Evolutionary conservation across 2,888 invertebrate genomes (phyloP).

Genomic region (Rotaria socialis): DNA sequence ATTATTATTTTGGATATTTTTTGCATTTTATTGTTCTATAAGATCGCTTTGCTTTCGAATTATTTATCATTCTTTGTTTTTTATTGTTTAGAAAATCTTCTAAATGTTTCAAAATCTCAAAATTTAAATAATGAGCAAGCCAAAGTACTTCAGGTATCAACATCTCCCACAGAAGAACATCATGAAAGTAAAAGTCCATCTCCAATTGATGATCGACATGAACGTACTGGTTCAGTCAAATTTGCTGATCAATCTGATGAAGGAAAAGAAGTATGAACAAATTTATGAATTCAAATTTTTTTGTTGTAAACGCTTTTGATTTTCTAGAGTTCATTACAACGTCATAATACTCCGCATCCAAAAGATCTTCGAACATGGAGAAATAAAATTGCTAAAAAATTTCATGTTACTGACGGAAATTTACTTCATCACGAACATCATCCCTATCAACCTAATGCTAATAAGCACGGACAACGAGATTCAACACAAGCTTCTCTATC

Average conservation of each 20-base stretch:
- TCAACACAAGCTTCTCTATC: background rate
- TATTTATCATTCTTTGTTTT: too few relatives aligned
- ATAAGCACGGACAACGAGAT: background rate
- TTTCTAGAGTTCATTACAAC: conserved; percentile 52
- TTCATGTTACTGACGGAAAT: background rate
- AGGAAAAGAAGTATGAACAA: background rate
- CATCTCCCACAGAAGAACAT: background rate
- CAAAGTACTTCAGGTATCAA: background rate
- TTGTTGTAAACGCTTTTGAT: too few relatives aligned
- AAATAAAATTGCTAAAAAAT: conserved; percentile 25
- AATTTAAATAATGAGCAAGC: background rate
- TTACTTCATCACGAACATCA: conserved; percentile 35
- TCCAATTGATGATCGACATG: conserved; percentile 23
- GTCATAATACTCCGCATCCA: conserved; percentile 98
- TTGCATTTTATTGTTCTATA: too few relatives aligned
- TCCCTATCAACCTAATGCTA: background rate
- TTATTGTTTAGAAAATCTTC: background rate
- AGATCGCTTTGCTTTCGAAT: too few relatives aligned
- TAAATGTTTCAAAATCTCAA: conserved; percentile 15
- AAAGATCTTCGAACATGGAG: conserved; percentile 63
- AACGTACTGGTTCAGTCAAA: conserved; percentile 27
- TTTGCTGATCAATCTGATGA: conserved; percentile 29
- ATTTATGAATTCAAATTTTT: too few relatives aligned
- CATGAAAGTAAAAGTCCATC: background rate
- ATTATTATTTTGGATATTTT: too few relatives aligned